Base-by-base conservation (phyloP, 92 coral and sea anemone genomes). In the Epizoanthus ramosus region DNA sequence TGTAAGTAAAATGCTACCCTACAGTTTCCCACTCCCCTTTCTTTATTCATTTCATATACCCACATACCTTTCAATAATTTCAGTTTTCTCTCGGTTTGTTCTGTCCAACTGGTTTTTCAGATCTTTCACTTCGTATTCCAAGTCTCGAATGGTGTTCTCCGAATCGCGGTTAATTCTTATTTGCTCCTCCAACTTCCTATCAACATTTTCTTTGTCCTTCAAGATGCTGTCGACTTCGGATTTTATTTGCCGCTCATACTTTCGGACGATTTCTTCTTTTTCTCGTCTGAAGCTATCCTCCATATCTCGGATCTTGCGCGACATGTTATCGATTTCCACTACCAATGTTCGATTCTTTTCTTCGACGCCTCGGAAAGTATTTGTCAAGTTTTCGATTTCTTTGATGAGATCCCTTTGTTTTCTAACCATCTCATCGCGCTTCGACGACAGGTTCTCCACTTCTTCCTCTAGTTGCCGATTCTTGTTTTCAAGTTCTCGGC, bases 251-350 rank as follows among this genome's bases (percentile, higher is more conserved):
- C 89, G 82, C 83, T 91, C 92, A 71, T 63, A 79, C 75, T 72
- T 91, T 61, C 93, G 87, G 33, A 89, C 73, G 56, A 90, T 83
- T 68, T 88, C 92, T 21, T 90, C 91, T 65, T 89, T 92, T 72
- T 93, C 97, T 22, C 89, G 93, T 35, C 90, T 81, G 65, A 91
- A 93, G 37, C 74, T 84, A 21, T 93, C 90, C 56, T 95, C 97
- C 93, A 95, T 91, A 52, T 91, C 91, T 25, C 94, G 89, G 39
- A 93, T 88, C 71, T 79, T 86, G 35, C 91, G 83, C 65, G 94
- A 88, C 74, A 89, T 71, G 63, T 71, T 88, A 52, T 86, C 92
- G 67, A 91, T 90, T 68, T 93, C 94, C 9, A 80, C 80, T 18
- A 81, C 79, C 19, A 93, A 86, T 58, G 87, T 58, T 54, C 91